Base-by-base conservation (phyloP, 2,113 vertebrate genomes). In the Cyanoramphus novaezelandiae region DNA sequence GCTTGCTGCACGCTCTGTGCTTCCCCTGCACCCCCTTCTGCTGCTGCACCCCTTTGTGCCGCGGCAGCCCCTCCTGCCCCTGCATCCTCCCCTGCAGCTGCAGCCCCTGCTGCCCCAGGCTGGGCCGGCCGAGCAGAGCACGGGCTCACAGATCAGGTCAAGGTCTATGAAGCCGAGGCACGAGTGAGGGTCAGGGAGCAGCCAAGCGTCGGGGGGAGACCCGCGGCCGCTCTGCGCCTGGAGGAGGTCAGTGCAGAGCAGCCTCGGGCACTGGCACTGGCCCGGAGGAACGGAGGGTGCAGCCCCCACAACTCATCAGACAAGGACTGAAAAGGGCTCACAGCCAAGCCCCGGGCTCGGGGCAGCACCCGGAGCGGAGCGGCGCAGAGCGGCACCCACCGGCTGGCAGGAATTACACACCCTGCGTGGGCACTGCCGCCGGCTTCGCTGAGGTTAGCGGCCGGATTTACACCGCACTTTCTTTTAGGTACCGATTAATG, bases 191-290 rank as follows among this genome's bases (percentile, higher is more conserved):
- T 28, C 31, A 18, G 27, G 74, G 23, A 44, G 50, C 27, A 28
- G 49, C 16, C 3, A 5, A 39, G 63, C 1, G 0, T 3, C 2
- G 0, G 29, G 28, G 33, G 14, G 43, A 55, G 31, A 29, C 49
- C 43, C 12, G 2, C 0, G 3, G 50, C 44, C 59, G 13, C 24
- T 44, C 33, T 24, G 13, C 37, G 18, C 25, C 15, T 20, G 59
- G 52, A 46, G 28, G 19, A 7, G 8, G 21, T 1, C 5, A 17
- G 2, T 24, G 11, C 33, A 59, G 17, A 49, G 64, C 63, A 53
- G 39, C 53, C 4, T 1, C 28, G 33, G 41, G 29, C 18, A 11
- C 53, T 18, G 3, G 3, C 18, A 2, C 7, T 8, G 55, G 27
- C 27, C 52, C 29, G 5, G 41, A 41, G 39, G 33, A 57, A 8